These are phyloP conservation scores for Psammodynastes pulverulentus DNA, from an alignment of 2,113 vertebrate species.

Conservation along the genomic window DNA sequence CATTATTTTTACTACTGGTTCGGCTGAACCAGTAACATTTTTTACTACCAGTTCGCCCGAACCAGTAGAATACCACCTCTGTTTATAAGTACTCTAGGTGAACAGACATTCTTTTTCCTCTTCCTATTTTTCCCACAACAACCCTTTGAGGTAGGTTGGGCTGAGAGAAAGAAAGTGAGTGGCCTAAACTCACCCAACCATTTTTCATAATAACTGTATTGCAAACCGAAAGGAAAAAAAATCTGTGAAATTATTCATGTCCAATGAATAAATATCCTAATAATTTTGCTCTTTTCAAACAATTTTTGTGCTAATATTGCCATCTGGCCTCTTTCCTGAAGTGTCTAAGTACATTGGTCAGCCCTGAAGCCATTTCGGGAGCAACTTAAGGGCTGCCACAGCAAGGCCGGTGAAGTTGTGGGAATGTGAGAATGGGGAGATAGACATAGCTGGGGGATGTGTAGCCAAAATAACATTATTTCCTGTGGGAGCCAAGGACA, in stretches of 20 bases:
- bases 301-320: constrained; percentile 14
- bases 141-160: not conserved
- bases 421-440: no score
- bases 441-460: no score
- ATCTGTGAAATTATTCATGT: not conserved
- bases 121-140: not conserved
- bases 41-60: no score
- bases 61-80: no score
- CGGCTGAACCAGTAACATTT: no score
- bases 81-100: not conserved
- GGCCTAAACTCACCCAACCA: not conserved
- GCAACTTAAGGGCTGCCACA: no score
- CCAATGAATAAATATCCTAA: not conserved
- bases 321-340: not conserved
- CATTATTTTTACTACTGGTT: no score
- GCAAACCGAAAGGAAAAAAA: not conserved
- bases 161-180: not conserved
- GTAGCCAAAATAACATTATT: no score
- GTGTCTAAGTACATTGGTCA: not conserved
- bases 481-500: no score
- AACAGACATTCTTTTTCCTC: not conserved
- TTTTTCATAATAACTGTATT: not conserved
- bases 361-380: no score
- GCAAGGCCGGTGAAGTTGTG: no score
- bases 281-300: constrained; percentile 30